These are phyloP conservation scores for Gymnocheta viridis DNA, from an alignment of 2,888 invertebrate genomes.

Conservation along the genomic window DNA sequence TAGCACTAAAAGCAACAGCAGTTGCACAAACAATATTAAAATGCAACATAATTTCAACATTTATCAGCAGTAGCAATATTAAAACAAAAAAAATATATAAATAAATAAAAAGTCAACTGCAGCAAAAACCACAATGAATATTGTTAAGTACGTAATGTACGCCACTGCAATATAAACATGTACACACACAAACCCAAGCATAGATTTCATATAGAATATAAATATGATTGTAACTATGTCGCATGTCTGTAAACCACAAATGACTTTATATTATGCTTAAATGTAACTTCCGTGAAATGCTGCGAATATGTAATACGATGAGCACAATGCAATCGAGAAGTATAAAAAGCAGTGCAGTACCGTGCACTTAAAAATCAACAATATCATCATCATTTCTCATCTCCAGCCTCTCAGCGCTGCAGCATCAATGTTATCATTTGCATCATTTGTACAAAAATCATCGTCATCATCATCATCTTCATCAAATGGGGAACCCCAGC, in stretches of 20 bases:
- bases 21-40: conserved; percentile 60
- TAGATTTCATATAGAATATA: neutral
- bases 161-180: neutral
- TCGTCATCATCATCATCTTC: conserved; percentile 6
- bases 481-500: conserved; percentile 19
- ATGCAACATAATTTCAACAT: conserved; percentile 64
- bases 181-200: neutral
- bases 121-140: conserved; percentile 57
- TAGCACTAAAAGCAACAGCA: conserved; percentile 52
- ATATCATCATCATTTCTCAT: conserved; percentile 32
- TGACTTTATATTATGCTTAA: conserved; percentile 62
- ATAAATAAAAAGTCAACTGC: conserved; percentile 54
- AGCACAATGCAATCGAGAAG: conserved; percentile 17
- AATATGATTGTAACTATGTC: conserved; percentile 17
- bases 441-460: conserved; percentile 34
- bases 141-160: conserved; percentile 18
- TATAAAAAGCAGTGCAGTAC: conserved; percentile 9
- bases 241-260: conserved; percentile 61
- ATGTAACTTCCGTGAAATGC: conserved; percentile 61
- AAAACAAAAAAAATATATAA: conserved; percentile 28
- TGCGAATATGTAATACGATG: conserved; percentile 24
- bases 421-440: conserved; percentile 31
- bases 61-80: conserved; percentile 53
- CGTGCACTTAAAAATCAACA: conserved; percentile 53
- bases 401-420: neutral